A percentile compares a stretch with the other conserved stretches of the same genome.
Conservation (phyloP, 2,113 vertebrate species). For the Mormyrus lacerda region DNA sequence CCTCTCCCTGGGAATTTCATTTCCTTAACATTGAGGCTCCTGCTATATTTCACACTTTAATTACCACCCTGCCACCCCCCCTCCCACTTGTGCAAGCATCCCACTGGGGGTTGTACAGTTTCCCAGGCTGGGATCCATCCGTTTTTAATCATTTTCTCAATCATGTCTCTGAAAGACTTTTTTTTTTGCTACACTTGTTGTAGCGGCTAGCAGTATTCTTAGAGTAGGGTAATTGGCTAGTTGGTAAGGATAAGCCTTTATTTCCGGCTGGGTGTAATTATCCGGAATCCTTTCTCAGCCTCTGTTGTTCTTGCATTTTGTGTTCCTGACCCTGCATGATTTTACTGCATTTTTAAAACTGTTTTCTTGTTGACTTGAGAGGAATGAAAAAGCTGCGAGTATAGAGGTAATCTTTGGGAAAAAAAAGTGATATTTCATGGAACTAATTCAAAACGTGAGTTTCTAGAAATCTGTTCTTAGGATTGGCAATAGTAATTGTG, state of each 20-base stretch:
- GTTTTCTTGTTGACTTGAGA: neutral
- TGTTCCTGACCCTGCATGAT: neutral
- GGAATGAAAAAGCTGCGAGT: neutral
- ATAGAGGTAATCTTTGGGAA: neutral
- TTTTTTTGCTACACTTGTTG: conserved; percentile 29
- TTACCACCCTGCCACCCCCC: conserved; percentile 34
- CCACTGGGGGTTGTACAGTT: conserved; percentile 42
- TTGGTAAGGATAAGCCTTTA: neutral
- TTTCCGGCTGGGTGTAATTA: neutral
- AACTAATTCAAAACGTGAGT: neutral
- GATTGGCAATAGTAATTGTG: neutral
- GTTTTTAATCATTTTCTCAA: conserved; percentile 50
- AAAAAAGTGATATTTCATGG: neutral
- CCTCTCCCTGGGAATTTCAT: conserved; percentile 29
- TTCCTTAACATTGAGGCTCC: conserved; percentile 38
- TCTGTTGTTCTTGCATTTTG: neutral
- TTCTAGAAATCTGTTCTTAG: neutral
- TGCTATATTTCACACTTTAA: conserved; percentile 52
- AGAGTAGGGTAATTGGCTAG: neutral
- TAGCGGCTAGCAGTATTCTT: neutral
- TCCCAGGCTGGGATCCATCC: conserved; percentile 48
- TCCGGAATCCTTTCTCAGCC: neutral
- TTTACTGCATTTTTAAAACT: neutral
- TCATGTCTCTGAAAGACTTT: conserved; percentile 46
- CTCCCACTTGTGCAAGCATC: conserved; percentile 23